These are phyloP conservation scores for Archocentrus centrarchus DNA, from an alignment of 2,113 vertebrate genomes.

Conservation along the genomic window DNA sequence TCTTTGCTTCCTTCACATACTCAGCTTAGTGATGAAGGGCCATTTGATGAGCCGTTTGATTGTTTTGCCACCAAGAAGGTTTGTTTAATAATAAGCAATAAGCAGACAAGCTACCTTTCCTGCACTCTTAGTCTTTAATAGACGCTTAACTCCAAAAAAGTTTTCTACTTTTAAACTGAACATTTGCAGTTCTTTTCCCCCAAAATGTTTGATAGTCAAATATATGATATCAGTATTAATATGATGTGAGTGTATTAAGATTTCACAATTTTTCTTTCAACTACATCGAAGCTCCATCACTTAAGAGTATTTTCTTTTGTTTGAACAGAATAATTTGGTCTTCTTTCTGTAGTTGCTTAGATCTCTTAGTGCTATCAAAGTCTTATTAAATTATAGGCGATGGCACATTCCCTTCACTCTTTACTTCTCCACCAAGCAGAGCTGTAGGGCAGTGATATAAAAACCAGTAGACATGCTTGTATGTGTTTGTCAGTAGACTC, in stretches of 20 bases:
- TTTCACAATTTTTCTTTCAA: background rate
- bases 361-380: slow-evolving; percentile 18
- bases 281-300: background rate
- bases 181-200: background rate
- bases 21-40: slow-evolving; percentile 83
- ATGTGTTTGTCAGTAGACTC: slow-evolving; percentile 14
- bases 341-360: background rate
- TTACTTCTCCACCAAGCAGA: slow-evolving; percentile 1
- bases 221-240: background rate
- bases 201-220: background rate
- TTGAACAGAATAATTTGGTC: background rate
- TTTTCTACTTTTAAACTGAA: background rate
- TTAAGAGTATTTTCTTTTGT: background rate
- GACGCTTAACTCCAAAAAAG: background rate
- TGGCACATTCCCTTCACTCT: background rate
- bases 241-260: background rate
- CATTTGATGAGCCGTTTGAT: slow-evolving; percentile 86
- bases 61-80: slow-evolving; percentile 87
- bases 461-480: background rate
- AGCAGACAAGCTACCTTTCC: background rate
- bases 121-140: background rate
- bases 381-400: slow-evolving; percentile 7
- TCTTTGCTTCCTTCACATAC: slow-evolving; percentile 66
- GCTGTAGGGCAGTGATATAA: background rate
- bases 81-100: slow-evolving; percentile 73